A percentile compares a stretch with the other conserved stretches of the same genome.
phyloP scores from a whole-genome alignment of 1,140 invertebrate species.

The Penaeus indicus region DNA sequence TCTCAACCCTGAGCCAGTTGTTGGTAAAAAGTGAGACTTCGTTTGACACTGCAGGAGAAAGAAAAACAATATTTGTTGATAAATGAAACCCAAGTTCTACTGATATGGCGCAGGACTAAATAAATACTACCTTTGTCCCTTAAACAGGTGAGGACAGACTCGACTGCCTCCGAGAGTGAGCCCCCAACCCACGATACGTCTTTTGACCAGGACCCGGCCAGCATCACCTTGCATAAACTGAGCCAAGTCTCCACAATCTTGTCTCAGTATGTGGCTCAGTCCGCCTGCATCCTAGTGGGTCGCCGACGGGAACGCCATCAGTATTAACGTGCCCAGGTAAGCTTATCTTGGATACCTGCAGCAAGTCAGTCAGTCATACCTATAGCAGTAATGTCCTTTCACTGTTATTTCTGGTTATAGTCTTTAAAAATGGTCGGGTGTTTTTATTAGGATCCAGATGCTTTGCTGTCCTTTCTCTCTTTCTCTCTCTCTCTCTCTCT shows the following conservation, averaged over 20 bases:
- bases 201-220: constrained; percentile 43
- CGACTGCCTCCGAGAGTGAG: constrained; percentile 22
- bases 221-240: constrained; percentile 33
- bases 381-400: no score
- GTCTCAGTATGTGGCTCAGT: constrained; percentile 37
- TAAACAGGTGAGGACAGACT: constrained; percentile 6
- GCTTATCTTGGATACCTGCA: neutral
- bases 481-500: no score
- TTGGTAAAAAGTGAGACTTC: no score
- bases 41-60: no score
- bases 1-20: no score
- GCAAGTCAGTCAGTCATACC: neutral
- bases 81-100: no score
- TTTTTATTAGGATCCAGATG: no score
- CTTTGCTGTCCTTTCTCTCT: no score
- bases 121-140: neutral
- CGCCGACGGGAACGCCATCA: neutral
- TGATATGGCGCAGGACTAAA: no score
- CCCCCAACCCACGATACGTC: constrained; percentile 45
- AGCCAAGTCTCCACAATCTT: constrained; percentile 42
- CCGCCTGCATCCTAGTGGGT: neutral
- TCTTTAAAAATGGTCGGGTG: no score
- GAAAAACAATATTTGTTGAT: no score
- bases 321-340: neutral
- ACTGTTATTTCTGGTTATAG: no score